Percentiles rank a stretch among this genome's conserved stretches.
Evolutionary conservation across 2,888 invertebrate genomes (phyloP).

Genomic region (Sarcophaga rosellei): DNA sequence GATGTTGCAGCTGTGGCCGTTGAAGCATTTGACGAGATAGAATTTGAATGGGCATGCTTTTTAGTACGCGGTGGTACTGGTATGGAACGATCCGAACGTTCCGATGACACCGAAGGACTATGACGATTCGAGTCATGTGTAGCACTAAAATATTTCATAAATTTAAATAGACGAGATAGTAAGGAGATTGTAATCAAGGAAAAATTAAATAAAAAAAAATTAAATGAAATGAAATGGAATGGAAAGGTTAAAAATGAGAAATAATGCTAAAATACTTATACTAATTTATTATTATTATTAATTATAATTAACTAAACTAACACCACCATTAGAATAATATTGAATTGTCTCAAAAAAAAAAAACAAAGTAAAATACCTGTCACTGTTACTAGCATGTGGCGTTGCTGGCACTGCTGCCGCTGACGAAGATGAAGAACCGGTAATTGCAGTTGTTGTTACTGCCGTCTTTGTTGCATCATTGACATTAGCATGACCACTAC

Average conservation of each 20-base stretch:
- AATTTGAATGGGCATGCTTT: constrained; percentile 70
- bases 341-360: neutral
- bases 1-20: constrained; percentile 42
- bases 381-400: constrained; percentile 59
- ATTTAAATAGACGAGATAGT: constrained; percentile 7
- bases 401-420: constrained; percentile 64
- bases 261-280: constrained; percentile 26
- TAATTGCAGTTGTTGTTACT: constrained; percentile 34
- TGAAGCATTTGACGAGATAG: constrained; percentile 48
- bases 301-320: neutral
- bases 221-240: constrained; percentile 34
- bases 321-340: constrained; percentile 18
- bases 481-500: constrained; percentile 23
- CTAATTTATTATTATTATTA: neutral
- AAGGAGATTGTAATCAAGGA: neutral
- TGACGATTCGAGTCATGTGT: constrained; percentile 70
- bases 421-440: constrained; percentile 47
- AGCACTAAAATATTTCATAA: constrained; percentile 42
- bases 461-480: no score
- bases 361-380: constrained; percentile 71
- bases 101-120: constrained; percentile 77
- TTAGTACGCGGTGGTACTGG: constrained; percentile 77
- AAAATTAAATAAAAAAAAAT: constrained; percentile 27
- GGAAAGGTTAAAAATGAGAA: neutral
- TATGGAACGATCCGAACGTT: constrained; percentile 73